Evolutionary conservation across 2,888 invertebrate species (phyloP).

Genomic region (Dendrolimus pini): DNA sequence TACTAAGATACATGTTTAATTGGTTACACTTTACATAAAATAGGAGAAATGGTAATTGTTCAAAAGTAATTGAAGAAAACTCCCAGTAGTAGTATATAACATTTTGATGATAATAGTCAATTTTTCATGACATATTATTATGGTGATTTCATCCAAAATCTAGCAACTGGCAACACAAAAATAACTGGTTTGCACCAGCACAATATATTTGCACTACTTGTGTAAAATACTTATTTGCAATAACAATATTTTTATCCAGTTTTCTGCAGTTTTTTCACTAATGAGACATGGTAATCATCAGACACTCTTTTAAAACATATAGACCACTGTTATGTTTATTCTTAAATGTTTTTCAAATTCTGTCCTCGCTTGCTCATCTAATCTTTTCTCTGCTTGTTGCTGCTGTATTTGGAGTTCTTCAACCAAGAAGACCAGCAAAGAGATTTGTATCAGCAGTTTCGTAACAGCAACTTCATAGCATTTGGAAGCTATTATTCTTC

Average conservation of each 20-base stretch:
- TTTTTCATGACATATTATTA: background rate
- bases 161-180: background rate
- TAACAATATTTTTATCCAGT: background rate
- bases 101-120: background rate
- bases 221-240: background rate
- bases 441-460: background rate
- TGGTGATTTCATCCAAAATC: conserved; percentile 1
- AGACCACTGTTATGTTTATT: background rate
- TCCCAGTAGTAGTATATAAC: background rate
- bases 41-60: background rate
- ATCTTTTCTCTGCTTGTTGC: background rate
- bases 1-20: background rate
- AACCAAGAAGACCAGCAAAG: background rate
- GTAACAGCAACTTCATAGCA: conserved; percentile 5
- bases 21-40: background rate
- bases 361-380: background rate
- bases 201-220: conserved; percentile 1
- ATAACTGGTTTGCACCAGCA: background rate
- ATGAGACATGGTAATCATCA: background rate
- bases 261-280: background rate
- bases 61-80: background rate
- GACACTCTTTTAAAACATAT: background rate
- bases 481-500: conserved; percentile 1
- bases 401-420: background rate
- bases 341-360: background rate